phyloP scores from a whole-genome alignment of 1,140 invertebrate genomes.

The Holcopasites calliopsidis region DNA sequence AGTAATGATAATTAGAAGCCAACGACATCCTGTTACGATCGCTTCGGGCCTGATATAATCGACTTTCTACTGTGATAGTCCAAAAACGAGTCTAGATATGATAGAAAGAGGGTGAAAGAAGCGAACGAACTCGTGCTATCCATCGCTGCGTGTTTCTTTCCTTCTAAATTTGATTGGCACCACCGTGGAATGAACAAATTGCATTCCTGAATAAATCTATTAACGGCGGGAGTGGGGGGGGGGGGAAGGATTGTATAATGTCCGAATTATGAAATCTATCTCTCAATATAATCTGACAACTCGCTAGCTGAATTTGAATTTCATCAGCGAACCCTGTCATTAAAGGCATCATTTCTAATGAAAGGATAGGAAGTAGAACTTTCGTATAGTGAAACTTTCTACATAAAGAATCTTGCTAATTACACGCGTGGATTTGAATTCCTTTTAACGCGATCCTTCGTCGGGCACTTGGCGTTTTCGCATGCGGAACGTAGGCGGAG shows the following conservation, averaged over 20 bases:
- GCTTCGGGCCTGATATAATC: conserved; percentile 9
- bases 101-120: not conserved
- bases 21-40: not conserved
- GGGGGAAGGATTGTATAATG: too few species aligned
- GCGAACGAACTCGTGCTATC: not conserved
- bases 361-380: too few species aligned
- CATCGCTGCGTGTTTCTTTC: not conserved
- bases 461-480: too few species aligned
- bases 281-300: not conserved
- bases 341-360: too few species aligned
- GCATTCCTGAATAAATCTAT: not conserved
- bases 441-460: too few species aligned
- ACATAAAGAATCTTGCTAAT: too few species aligned
- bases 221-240: too few species aligned
- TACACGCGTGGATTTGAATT: too few species aligned
- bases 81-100: conserved; percentile 4
- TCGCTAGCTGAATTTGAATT: not conserved
- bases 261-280: too few species aligned
- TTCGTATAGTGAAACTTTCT: too few species aligned
- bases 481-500: too few species aligned
- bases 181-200: not conserved
- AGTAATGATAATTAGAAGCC: not conserved
- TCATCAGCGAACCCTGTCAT: not conserved
- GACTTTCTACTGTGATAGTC: conserved; percentile 8
- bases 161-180: not conserved